phyloP scores from a whole-genome alignment of 2,888 invertebrate species.

The Drepanosiphum platanoidis region DNA sequence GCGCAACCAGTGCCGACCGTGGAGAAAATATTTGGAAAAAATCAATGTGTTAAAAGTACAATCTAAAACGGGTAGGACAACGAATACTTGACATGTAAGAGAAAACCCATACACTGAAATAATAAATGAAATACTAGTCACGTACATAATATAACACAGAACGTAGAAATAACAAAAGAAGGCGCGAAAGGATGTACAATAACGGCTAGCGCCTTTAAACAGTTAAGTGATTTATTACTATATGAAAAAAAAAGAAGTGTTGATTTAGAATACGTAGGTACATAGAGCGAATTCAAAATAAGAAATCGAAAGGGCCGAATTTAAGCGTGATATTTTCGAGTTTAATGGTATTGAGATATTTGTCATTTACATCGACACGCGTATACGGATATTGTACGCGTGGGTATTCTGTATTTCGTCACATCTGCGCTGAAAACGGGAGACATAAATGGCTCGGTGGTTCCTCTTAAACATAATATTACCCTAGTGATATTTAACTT shows the following conservation, averaged over 20 bases:
- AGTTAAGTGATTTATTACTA: not conserved
- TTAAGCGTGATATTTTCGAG: not conserved
- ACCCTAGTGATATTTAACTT: no score
- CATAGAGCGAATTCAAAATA: not conserved
- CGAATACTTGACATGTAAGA: not conserved
- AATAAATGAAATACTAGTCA: conserved; percentile 11
- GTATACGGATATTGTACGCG: not conserved
- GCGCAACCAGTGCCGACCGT: not conserved
- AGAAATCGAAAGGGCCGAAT: not conserved
- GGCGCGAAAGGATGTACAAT: not conserved
- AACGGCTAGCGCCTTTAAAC: not conserved
- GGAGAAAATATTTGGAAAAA: not conserved
- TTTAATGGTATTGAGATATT: not conserved
- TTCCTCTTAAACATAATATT: no score
- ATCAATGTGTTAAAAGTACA: not conserved
- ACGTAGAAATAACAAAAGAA: not conserved
- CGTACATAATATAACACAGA: not conserved
- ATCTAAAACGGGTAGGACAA: not conserved
- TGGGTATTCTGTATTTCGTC: no score
- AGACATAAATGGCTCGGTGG: no score
- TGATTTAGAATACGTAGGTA: not conserved
- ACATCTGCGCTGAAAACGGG: not conserved
- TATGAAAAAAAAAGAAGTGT: not conserved
- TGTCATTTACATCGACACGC: not conserved
- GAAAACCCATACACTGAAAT: not conserved